Evolutionary conservation across 2,797 vertebrate species (phyloP).

Genomic region (Pipistrellus nathusii): DNA sequence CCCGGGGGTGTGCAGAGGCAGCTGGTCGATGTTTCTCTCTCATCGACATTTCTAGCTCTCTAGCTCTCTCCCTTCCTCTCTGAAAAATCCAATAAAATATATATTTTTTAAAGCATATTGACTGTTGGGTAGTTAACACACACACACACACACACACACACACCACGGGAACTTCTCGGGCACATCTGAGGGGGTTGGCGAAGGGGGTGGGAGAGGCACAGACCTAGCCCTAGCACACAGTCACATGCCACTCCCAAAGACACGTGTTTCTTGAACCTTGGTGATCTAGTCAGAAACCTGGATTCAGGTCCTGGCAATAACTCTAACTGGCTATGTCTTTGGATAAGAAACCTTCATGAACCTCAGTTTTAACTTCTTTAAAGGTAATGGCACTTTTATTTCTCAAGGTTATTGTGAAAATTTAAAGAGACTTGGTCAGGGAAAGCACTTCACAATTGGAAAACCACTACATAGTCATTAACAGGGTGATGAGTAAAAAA

Average conservation of each 20-base stretch:
- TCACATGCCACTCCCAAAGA: not conserved
- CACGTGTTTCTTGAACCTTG: not conserved
- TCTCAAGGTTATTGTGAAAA: not conserved
- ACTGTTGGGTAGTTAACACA: not conserved
- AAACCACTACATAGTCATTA: not conserved
- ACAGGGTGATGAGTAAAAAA: not conserved
- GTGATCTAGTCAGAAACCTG: not conserved
- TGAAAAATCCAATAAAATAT: too few species aligned
- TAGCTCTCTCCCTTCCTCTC: too few species aligned
- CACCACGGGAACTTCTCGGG: not conserved
- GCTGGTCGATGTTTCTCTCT: too few species aligned
- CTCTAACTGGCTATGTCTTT: not conserved
- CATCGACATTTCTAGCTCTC: not conserved
- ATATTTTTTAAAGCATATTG: too few species aligned
- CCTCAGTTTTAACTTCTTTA: constrained; percentile 28
- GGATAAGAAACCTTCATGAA: not conserved
- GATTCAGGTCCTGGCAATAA: not conserved
- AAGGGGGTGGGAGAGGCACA: not conserved
- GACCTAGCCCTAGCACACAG: rapidly evolving
- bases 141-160: not conserved
- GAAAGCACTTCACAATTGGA: not conserved
- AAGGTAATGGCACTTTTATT: constrained; percentile 29
- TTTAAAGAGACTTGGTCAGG: not conserved
- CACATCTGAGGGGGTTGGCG: not conserved
- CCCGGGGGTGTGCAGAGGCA: too few species aligned